A percentile compares a stretch with the other conserved stretches of the same genome.
These are phyloP conservation scores for Eupithecia subfuscata DNA, from an alignment of 2,888 invertebrate genomes.

Conservation along the genomic window DNA sequence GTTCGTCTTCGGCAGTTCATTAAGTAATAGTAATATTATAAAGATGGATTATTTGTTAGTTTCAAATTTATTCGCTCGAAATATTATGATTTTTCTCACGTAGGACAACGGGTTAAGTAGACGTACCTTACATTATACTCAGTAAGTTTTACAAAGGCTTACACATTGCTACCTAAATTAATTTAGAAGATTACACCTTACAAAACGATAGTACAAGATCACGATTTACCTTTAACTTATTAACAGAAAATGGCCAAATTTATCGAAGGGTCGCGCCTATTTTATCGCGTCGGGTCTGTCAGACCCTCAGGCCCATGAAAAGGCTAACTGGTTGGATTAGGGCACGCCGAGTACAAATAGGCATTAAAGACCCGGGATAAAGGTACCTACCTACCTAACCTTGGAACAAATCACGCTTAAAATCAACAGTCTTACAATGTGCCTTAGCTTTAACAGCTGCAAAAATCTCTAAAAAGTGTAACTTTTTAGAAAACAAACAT, in stretches of 20 bases:
- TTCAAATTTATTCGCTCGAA: no score
- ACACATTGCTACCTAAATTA: not conserved
- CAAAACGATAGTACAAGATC: constrained; percentile 20
- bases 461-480: not conserved
- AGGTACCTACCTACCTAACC: constrained; percentile 9
- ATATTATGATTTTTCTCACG: no score
- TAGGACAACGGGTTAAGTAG: no score
- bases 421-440: not conserved
- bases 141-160: not conserved
- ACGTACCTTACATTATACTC: no score
- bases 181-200: constrained; percentile 4
- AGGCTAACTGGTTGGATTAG: constrained; percentile 44
- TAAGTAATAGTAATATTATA: no score
- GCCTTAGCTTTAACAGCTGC: no score
- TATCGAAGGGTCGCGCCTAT: constrained; percentile 41
- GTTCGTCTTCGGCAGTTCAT: no score
- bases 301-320: constrained; percentile 37
- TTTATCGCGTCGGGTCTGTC: constrained; percentile 40
- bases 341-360: constrained; percentile 40
- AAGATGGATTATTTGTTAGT: no score
- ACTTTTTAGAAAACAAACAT: not conserved
- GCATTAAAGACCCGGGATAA: constrained; percentile 30
- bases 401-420: constrained; percentile 4
- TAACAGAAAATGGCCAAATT: constrained; percentile 43
- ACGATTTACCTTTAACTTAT: constrained; percentile 34